Evolutionary conservation across 2,888 invertebrate species (phyloP).

Genomic region (Tipula lateralis): DNA sequence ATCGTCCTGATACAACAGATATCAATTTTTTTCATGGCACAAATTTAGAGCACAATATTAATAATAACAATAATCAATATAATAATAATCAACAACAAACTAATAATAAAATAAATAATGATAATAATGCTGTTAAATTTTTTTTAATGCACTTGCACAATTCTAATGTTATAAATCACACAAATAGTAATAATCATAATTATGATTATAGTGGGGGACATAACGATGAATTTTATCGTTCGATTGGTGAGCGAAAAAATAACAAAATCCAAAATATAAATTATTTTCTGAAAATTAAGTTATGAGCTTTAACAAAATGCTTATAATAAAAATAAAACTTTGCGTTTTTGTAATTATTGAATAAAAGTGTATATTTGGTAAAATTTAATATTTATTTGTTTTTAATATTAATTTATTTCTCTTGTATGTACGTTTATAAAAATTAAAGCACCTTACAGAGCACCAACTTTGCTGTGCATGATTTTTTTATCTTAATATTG

Average conservation of each 20-base stretch:
- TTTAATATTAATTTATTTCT: neutral
- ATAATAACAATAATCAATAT: neutral
- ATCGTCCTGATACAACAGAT: constrained; percentile 49
- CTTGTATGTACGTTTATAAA: neutral
- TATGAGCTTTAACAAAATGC: neutral
- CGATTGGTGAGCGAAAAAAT: constrained; percentile 19
- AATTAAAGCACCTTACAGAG: neutral
- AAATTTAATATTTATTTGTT: neutral
- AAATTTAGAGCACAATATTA: constrained; percentile 36
- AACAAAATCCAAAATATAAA: neutral
- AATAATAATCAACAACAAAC: neutral
- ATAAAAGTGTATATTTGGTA: neutral
- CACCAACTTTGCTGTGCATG: neutral
- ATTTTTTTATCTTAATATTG: neutral
- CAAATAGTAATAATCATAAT: neutral
- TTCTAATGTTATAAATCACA: neutral
- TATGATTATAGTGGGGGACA: constrained; percentile 24
- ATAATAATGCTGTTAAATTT: neutral
- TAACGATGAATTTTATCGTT: constrained; percentile 16
- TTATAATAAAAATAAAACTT: neutral
- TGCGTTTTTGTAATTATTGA: too few species aligned
- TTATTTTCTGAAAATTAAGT: neutral
- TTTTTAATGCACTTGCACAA: constrained; percentile 26
- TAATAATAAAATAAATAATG: neutral
- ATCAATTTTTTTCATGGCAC: constrained; percentile 33